Evolutionary conservation across 2,113 vertebrate species (phyloP).

Genomic region (Pimephales promelas): DNA sequence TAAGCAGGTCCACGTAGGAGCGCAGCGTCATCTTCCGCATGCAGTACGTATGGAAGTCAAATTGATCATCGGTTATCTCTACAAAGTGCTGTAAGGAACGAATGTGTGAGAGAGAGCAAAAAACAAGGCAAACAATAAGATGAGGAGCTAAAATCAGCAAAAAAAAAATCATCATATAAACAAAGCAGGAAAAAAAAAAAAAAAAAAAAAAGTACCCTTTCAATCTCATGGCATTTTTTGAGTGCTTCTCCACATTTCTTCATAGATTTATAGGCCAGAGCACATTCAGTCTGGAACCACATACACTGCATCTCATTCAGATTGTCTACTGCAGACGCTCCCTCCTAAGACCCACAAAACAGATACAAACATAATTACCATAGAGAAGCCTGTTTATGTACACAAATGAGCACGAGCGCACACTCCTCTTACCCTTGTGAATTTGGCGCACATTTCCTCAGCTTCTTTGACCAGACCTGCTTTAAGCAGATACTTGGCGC

Average conservation of each 20-base stretch:
- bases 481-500: conserved; percentile 99
- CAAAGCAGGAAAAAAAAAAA: conserved; percentile 58
- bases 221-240: conserved; percentile 98
- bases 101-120: neutral
- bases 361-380: neutral
- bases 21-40: conserved; percentile 99
- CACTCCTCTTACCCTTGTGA: conserved; percentile 74
- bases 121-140: neutral
- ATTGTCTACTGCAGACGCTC: conserved; percentile 82
- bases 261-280: conserved; percentile 92
- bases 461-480: conserved; percentile 96
- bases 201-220: no score
- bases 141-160: neutral
- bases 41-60: conserved; percentile 99
- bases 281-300: conserved; percentile 99
- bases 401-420: neutral
- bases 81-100: conserved; percentile 88
- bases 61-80: conserved; percentile 99
- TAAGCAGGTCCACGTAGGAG: conserved; percentile 97
- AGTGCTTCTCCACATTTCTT: conserved; percentile 96
- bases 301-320: conserved; percentile 97
- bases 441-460: conserved; percentile 99
- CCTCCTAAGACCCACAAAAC: conserved; percentile 40
- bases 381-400: neutral
- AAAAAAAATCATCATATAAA: neutral